Conservation (phyloP, 2,888 invertebrate species). For the Pogonocherus hispidulus region DNA sequence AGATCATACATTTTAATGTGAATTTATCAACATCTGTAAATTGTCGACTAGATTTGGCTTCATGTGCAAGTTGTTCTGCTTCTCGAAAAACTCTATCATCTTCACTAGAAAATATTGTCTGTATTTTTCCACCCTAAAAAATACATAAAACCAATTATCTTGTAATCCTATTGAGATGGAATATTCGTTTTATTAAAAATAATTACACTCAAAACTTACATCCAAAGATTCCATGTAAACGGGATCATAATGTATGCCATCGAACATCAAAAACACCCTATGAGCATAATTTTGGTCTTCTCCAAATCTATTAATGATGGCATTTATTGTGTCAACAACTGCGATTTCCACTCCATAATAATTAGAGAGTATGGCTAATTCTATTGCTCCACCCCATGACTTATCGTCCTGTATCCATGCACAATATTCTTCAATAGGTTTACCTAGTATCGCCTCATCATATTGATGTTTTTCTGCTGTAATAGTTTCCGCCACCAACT, state of each 20-base stretch:
- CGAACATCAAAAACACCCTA: slow-evolving; percentile 90
- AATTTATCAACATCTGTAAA: slow-evolving; percentile 93
- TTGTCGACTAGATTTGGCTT: slow-evolving; percentile 90
- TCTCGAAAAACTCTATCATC: slow-evolving; percentile 81
- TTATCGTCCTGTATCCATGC: slow-evolving; percentile 90
- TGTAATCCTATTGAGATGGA: too few species aligned
- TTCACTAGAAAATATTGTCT: slow-evolving; percentile 85
- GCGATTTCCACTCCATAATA: slow-evolving; percentile 93
- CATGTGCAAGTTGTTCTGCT: slow-evolving; percentile 87
- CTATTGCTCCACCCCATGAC: slow-evolving; percentile 98
- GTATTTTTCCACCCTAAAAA: slow-evolving; percentile 79
- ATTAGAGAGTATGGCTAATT: slow-evolving; percentile 88
- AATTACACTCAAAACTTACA: slow-evolving; percentile 74
- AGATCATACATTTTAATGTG: slow-evolving; percentile 86
- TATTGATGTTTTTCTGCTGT: slow-evolving; percentile 82
- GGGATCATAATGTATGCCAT: slow-evolving; percentile 97
- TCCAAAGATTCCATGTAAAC: slow-evolving; percentile 86
- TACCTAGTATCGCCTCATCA: slow-evolving; percentile 87
- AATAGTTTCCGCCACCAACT: slow-evolving; percentile 89
- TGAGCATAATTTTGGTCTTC: slow-evolving; percentile 90
- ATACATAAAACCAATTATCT: too few species aligned
- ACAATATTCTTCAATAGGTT: slow-evolving; percentile 88
- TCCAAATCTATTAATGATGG: slow-evolving; percentile 92
- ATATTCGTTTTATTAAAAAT: too few species aligned
- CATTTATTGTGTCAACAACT: slow-evolving; percentile 92